Base-by-base conservation (phyloP, 2,797 vertebrate species). In the Urosaurus nigricauda region DNA sequence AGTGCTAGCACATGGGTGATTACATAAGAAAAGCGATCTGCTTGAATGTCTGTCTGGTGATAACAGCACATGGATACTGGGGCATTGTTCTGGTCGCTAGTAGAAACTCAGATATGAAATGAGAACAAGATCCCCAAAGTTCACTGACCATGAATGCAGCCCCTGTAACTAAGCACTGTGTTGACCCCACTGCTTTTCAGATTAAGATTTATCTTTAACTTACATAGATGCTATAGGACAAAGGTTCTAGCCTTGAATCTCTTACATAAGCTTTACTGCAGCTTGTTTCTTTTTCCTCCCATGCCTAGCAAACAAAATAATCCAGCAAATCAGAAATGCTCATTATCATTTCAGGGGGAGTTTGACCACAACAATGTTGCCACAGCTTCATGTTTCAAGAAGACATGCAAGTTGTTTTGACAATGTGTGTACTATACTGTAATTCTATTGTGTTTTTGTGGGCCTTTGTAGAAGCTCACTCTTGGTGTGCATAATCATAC, bases 61-160 rank as follows among this genome's bases (percentile, higher is more conserved):
- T 79, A 87, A 83, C 83, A 79, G 16, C 53, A 79, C 40, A 83
- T 37, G 40, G 68, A 87, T 51, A 51, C 53, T 84, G n/a, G 65
- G 21, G 43, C 84, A 90, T 87, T 90, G 80, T 71, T 78, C n/a
- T 70, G 79, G 37, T 43, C 5, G 7, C 37, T 68, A 70, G 21
- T 77, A 90, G 58, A 82, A 90, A 86, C 58, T 47, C 78, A 40
- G 60, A 70, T 77, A 84, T 83, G 51, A 58, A 90, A 68, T 47
- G 58, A 78, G 60, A 56, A 47, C 35, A 83, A 83, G 51, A 56
- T 78, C 19, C 60, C 73, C 63, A 56, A 86, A 78, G 51, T 90
- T 86, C 63, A 90, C 37, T 29, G 21, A 65, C 60, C 47, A 40
- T 89, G 71, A 82, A 78, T 73, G 63, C 5, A n/a, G 29, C 2